These are phyloP conservation scores for Hirtodrosophila duncani DNA, from an alignment of 2,888 invertebrate genomes.

Conservation along the genomic window DNA sequence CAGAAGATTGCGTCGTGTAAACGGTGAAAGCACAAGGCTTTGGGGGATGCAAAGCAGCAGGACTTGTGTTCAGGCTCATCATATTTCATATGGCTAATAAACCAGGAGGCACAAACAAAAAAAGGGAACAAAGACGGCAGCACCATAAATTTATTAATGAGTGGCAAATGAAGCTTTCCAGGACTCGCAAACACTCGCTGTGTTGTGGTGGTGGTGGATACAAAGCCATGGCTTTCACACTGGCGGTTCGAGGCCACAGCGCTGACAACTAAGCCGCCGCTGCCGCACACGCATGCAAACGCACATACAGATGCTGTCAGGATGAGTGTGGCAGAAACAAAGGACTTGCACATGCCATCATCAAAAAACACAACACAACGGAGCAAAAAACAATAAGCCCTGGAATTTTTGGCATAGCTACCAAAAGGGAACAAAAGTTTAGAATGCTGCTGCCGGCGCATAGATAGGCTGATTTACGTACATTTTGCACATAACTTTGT, in stretches of 20 bases:
- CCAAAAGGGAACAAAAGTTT: constrained; percentile 4
- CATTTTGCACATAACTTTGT: constrained; percentile 16
- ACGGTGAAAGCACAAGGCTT: no score
- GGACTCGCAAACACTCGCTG: neutral
- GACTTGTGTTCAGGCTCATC: constrained; percentile 52
- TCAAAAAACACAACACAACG: constrained; percentile 5
- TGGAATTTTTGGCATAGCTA: constrained; percentile 27
- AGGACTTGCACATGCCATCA: neutral
- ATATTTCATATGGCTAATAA: constrained; percentile 75
- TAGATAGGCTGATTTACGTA: constrained; percentile 48
- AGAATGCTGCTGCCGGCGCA: constrained; percentile 16
- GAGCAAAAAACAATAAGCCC: constrained; percentile 41
- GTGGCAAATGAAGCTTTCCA: constrained; percentile 72
- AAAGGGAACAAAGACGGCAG: constrained; percentile 14
- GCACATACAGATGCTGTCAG: no score
- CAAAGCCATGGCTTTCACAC: constrained; percentile 14
- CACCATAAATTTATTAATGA: constrained; percentile 76
- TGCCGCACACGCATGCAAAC: constrained; percentile 4
- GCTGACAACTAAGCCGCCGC: constrained; percentile 47
- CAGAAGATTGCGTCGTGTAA: no score
- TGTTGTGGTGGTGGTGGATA: constrained; percentile 12
- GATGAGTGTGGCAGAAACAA: constrained; percentile 6
- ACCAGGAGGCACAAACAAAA: constrained; percentile 39
- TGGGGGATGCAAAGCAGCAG: constrained; percentile 21
- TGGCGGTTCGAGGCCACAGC: constrained; percentile 41